Base-by-base conservation (phyloP, 2,888 invertebrate species). In the Stegana nigrithorax region DNA sequence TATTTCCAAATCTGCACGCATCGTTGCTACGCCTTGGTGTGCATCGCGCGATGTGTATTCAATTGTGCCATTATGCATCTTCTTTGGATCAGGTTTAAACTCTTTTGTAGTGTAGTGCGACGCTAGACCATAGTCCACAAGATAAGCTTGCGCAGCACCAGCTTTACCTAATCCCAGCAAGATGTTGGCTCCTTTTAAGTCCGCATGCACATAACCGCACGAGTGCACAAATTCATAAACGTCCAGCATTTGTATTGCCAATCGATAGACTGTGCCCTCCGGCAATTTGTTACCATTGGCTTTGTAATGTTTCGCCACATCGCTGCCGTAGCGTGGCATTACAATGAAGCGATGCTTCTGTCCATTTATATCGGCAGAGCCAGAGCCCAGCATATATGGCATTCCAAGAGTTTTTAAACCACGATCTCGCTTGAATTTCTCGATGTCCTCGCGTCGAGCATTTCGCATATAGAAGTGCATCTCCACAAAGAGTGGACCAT, bases 11-110 rank as follows among this genome's bases (percentile, higher is more conserved):
- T 99, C 98, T 0, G 97, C 94, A 47, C 98, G 88, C 89, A 93
- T 91, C 12, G 95, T 95, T 29, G 93, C 87, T 51, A 91, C 91
- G 84, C 98, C 98, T 71, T 92, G 88, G 86, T 99, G 99, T 3
- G 97, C 97, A 88, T 99, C 99, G 65, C 95, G 87, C 71, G 97
- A 97, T 0, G 97, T 95, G 83, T 96, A 99, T 81, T 98, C 97
- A 65, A 97, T 93, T 0, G 99, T 99, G 0, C 99, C 99, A 85
- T 99, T 94, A 82, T 99, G 98, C 66, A 96, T 96, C 83, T 92
- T 93, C 74, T 94, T 94, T 0, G 94, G 93, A 86, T 98, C 95
- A 0, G 93, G 91, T 82, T 94, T 94, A 82, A 93, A 96, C 62
- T 92, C 92, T 75, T 92, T 93, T 0, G 91, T 91, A 2, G 89